phyloP scores from a whole-genome alignment of 2,113 vertebrate species.

The Manacus vitellinus region DNA sequence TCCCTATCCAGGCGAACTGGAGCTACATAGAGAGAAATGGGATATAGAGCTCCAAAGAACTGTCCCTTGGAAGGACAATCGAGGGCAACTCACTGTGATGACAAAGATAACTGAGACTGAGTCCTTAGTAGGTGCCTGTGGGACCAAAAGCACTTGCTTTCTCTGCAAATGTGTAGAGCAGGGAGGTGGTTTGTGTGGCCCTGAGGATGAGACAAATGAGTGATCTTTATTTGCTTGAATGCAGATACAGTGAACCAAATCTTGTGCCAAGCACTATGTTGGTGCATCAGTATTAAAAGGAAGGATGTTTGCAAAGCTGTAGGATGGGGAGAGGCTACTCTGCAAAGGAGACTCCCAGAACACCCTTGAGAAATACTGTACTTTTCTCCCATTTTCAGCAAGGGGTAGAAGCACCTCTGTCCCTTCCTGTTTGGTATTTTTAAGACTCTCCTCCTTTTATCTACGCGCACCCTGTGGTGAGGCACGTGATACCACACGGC shows the following conservation, averaged over 20 bases:
- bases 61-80: accelerated
- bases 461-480: neutral
- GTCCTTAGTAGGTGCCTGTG: neutral
- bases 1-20: neutral
- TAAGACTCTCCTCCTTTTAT: neutral
- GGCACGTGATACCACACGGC: accelerated
- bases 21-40: accelerated
- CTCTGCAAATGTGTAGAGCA: neutral
- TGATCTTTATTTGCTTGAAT: neutral
- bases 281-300: neutral
- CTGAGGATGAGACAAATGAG: neutral
- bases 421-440: neutral
- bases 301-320: neutral
- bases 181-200: neutral
- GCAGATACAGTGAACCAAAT: neutral
- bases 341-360: neutral
- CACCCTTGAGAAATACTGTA: neutral
- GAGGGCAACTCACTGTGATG: accelerated
- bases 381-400: neutral
- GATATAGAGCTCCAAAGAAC: neutral
- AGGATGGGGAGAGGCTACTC: neutral
- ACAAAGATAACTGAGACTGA: neutral
- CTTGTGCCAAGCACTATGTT: neutral
- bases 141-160: neutral
- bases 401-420: neutral